Percentiles rank a stretch among this genome's conserved stretches.
phyloP scores from a whole-genome alignment of 2,797 vertebrate genomes.

The Thunnus albacares region DNA sequence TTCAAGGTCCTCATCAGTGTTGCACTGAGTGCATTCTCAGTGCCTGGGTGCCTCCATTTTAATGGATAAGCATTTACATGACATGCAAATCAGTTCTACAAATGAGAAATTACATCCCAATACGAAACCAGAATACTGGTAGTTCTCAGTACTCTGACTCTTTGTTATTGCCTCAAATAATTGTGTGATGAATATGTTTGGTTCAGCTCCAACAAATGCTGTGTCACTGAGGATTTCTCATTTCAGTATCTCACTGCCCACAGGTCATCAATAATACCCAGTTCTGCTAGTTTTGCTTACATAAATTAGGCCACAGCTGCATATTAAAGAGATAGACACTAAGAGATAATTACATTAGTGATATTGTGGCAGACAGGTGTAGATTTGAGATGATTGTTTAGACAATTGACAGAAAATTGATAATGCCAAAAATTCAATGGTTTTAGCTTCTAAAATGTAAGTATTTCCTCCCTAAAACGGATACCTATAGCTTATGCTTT shows the following conservation, averaged over 20 bases:
- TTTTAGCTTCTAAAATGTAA: neutral
- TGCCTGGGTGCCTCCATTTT: neutral
- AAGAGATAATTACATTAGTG: neutral
- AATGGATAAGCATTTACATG: neutral
- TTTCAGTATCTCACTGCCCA: conserved; percentile 18
- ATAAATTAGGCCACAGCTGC: conserved; percentile 14
- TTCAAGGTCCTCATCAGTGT: too few relatives aligned
- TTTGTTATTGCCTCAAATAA: neutral
- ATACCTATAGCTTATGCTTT: neutral
- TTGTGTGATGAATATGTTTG: neutral
- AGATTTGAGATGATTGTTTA: neutral
- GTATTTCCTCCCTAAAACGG: neutral
- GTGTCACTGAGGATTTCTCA: conserved; percentile 14
- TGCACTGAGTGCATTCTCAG: neutral
- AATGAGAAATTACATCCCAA: neutral
- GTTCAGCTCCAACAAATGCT: conserved; percentile 20
- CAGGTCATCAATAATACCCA: conserved; percentile 26
- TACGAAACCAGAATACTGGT: neutral
- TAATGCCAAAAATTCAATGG: neutral
- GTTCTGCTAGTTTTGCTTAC: conserved; percentile 14
- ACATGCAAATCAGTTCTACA: neutral
- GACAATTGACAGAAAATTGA: too few relatives aligned
- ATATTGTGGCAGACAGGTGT: neutral
- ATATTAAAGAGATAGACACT: neutral
- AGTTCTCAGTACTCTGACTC: neutral